Evolutionary conservation across 2,888 invertebrate species (phyloP).

Genomic region (Germaria angustata): DNA sequence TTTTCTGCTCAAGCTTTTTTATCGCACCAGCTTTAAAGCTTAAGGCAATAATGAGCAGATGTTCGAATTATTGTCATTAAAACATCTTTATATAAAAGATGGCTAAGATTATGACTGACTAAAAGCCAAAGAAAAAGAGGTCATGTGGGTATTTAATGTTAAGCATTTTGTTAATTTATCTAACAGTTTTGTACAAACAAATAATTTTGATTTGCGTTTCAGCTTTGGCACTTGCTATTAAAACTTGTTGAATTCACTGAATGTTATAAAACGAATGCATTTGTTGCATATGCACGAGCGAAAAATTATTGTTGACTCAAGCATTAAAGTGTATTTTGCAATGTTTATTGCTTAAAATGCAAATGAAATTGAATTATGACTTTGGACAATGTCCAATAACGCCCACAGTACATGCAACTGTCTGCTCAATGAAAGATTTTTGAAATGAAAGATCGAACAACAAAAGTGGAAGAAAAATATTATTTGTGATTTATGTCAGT

Average conservation of each 20-base stretch:
- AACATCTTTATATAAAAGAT: background rate
- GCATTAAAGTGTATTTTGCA: constrained; percentile 24
- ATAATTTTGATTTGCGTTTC: constrained; percentile 6
- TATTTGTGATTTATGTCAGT: background rate
- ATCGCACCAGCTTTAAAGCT: background rate
- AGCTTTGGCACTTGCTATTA: constrained; percentile 21
- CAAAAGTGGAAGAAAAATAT: no score
- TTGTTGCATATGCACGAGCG: background rate
- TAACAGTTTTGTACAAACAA: constrained; percentile 17
- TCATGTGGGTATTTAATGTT: constrained; percentile 33
- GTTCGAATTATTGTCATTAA: background rate
- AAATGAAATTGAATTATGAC: constrained; percentile 33
- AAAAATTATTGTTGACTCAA: constrained; percentile 24
- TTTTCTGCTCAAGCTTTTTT: no score
- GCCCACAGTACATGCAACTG: background rate
- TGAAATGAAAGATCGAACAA: background rate
- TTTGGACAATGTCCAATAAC: background rate
- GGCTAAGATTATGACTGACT: background rate
- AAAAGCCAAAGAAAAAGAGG: no score
- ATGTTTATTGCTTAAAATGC: constrained; percentile 44
- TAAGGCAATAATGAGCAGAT: constrained; percentile 4
- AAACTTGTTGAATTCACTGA: constrained; percentile 5
- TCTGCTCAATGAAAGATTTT: background rate
- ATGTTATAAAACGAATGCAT: background rate
- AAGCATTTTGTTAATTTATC: constrained; percentile 22